These are phyloP conservation scores for Myotis daubentonii DNA, from an alignment of 2,797 vertebrate genomes.

Conservation along the genomic window DNA sequence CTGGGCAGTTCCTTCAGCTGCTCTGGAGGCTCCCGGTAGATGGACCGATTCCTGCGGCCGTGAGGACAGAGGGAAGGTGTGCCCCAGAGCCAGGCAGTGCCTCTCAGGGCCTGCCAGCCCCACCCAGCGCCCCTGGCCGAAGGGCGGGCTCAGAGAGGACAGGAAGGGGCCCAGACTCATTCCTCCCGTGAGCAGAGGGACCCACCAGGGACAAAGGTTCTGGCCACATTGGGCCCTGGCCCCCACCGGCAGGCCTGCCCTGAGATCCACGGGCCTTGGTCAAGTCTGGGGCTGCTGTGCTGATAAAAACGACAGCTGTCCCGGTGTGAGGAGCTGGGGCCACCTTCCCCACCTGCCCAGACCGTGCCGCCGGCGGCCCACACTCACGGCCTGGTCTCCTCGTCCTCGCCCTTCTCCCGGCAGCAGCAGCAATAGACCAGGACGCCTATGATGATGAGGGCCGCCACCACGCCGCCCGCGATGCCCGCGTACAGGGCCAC, in stretches of 20 bases:
- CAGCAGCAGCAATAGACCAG: conserved; percentile 90
- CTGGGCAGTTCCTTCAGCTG: conserved; percentile 28
- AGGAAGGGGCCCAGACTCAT: neutral
- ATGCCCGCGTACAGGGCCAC: conserved; percentile 88
- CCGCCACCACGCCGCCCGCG: conserved; percentile 87
- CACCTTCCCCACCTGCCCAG: accelerated
- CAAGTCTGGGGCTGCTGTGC: neutral
- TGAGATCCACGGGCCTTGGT: accelerated
- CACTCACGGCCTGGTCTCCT: conserved; percentile 88
- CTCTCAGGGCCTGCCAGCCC: accelerated
- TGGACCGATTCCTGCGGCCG: conserved; percentile 24
- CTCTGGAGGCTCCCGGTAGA: conserved; percentile 47
- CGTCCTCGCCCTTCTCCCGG: conserved; percentile 50
- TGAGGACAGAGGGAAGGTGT: neutral
- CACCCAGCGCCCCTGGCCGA: neutral
- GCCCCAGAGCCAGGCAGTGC: neutral
- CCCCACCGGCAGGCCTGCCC: neutral
- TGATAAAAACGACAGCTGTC: accelerated
- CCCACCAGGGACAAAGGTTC: neutral
- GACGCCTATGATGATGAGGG: conserved; percentile 86
- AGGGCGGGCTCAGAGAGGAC: neutral
- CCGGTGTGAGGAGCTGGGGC: neutral
- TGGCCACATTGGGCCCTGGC: accelerated
- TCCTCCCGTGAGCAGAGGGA: neutral
- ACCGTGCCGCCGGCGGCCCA: accelerated